A percentile compares a stretch with the other conserved stretches of the same genome.
These are phyloP conservation scores for Acinonyx jubatus DNA, from an alignment of 2,113 vertebrate genomes.

Conservation along the genomic window DNA sequence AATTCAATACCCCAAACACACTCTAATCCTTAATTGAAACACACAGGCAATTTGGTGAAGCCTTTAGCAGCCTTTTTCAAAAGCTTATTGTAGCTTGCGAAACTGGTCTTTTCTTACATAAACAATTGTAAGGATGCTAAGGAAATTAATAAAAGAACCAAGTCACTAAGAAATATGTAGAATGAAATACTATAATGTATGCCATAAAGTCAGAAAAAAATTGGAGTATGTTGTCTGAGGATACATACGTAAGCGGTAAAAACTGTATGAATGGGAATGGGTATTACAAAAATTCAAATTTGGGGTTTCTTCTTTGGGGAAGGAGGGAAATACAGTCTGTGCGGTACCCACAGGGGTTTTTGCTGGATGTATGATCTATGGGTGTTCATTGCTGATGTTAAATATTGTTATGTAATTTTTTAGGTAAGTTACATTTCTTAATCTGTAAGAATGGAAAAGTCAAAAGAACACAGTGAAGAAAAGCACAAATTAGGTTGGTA, in stretches of 20 bases:
- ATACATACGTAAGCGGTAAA: background rate
- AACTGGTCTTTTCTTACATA: constrained; percentile 12
- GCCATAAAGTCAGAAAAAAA: background rate
- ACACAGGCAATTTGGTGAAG: background rate
- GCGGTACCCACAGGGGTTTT: background rate
- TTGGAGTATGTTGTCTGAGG: background rate
- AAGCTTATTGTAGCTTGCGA: background rate
- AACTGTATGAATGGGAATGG: background rate
- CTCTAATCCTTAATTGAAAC: constrained; percentile 48
- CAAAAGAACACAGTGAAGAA: background rate
- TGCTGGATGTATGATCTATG: background rate
- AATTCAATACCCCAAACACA: constrained; percentile 52
- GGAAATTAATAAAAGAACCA: constrained; percentile 29
- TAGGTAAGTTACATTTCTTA: background rate
- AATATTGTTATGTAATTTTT: background rate
- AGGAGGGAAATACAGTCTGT: background rate
- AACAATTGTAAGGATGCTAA: background rate
- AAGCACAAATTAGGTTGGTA: background rate
- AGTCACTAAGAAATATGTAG: background rate
- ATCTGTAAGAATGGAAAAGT: background rate
- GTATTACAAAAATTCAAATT: background rate
- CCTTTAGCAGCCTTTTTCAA: background rate
- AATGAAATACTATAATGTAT: background rate
- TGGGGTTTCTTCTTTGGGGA: background rate
- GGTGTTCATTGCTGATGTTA: background rate